Evolutionary conservation across 2,113 vertebrate genomes (phyloP).

Genomic region (Machaerirhynchus nigripectus): DNA sequence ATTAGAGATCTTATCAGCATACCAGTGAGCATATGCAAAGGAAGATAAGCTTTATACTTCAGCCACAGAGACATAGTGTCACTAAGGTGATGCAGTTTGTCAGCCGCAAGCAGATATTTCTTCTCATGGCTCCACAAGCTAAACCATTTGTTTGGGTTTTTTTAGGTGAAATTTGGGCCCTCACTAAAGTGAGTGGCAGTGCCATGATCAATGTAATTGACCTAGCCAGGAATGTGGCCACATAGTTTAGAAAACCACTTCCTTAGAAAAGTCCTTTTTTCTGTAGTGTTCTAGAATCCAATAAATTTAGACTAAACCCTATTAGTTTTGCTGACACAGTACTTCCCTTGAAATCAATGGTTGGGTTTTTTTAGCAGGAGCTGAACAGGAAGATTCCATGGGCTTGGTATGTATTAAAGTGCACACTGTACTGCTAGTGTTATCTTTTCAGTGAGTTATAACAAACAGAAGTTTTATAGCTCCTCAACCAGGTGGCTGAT

Average conservation of each 20-base stretch:
- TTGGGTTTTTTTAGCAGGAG: not conserved
- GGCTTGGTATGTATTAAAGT: conserved; percentile 5
- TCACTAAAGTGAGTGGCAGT: not conserved
- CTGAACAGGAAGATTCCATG: not conserved
- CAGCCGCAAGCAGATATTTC: not conserved
- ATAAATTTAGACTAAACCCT: not conserved
- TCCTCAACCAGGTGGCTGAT: conserved; percentile 28
- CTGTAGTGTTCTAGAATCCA: not conserved
- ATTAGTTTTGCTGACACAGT: not conserved
- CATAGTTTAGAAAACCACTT: not conserved
- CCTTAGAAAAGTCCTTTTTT: not conserved
- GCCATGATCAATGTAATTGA: not conserved
- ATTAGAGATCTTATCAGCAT: not conserved
- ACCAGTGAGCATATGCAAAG: not conserved
- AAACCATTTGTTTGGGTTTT: not conserved
- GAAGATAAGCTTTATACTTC: not conserved
- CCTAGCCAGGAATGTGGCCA: not conserved
- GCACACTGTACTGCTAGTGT: not conserved
- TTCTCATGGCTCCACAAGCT: not conserved
- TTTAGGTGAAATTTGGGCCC: not conserved
- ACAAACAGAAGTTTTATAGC: conserved; percentile 14
- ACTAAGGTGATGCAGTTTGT: not conserved
- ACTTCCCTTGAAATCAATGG: not conserved
- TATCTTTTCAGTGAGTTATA: conserved; percentile 49
- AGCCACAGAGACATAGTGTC: not conserved